Evolutionary conservation across 2,113 vertebrate species (phyloP), one percentile per base, ranked within the genome.

Genomic region (Onychostruthus taczanowskii): DNA sequence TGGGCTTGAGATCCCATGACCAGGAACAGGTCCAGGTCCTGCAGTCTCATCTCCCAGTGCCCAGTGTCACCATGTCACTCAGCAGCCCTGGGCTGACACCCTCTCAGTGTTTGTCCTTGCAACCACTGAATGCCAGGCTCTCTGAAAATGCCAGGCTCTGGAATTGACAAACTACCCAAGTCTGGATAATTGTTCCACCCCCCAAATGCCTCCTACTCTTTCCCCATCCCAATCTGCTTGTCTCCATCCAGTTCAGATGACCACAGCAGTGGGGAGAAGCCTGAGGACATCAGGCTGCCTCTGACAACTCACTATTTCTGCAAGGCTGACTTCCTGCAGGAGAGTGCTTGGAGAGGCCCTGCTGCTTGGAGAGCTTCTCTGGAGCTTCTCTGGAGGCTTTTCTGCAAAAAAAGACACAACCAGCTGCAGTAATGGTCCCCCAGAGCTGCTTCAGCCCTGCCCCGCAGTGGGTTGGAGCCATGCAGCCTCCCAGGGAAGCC

Each of bases 281-380:
- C 37, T 13, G 41, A 69, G 67, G 23, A 14, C 26, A 33, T 16
- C 13, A 18, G n/a, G 15, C 58, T n/a, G 2, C 69, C 35, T 56
- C 59, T 1, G 5, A 13, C 9, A 9, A 35, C 68, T 98, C 91
- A 98, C 98, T 84, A 95, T 89, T 90, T 98, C 98, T 28, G 96
- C 43, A 5, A 96, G 77, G 67, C 89, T 84, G 6, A 92, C 72
- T 88, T 97, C 97, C 5, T 97, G 96, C 39, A 97, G 84, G 41
- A 67, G 33, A 30, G 79, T 35, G 10, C 95, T 49, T 2, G 97
- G 96, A 43, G 98, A 96, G 53, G 73, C 64, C 83, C 85, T 97
- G 21, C 89, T 82, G 58, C 62, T 80, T 37, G 97, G 97, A 52
- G 98, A 95, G 4, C 26, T 94, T 79, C 75, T 94, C 46, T 93